A percentile compares a stretch with the other conserved stretches of the same genome.
phyloP scores from a whole-genome alignment of 1,140 invertebrate species.

The Sycophila sp. region DNA sequence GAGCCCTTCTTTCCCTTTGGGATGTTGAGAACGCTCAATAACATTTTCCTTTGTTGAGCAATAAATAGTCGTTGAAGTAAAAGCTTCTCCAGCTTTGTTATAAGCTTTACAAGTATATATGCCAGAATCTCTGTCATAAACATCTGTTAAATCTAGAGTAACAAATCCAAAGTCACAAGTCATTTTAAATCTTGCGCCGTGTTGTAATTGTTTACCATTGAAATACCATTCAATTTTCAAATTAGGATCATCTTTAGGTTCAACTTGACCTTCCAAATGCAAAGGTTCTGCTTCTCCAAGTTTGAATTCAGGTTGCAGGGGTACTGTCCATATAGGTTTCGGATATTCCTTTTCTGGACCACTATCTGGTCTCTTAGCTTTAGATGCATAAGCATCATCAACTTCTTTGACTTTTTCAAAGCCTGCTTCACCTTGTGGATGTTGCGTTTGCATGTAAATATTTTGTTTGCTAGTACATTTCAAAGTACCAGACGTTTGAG shows the following conservation, averaged over 20 bases:
- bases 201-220: constrained; percentile 87
- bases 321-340: constrained; percentile 89
- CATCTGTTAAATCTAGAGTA: constrained; percentile 87
- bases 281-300: constrained; percentile 90
- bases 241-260: constrained; percentile 96
- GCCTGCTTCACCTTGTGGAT: constrained; percentile 88
- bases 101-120: constrained; percentile 91
- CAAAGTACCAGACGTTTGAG: constrained; percentile 87
- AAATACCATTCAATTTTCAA: constrained; percentile 95
- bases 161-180: constrained; percentile 94
- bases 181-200: constrained; percentile 86
- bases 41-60: constrained; percentile 84
- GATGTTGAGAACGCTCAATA: constrained; percentile 90
- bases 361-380: constrained; percentile 72
- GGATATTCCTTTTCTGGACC: constrained; percentile 80
- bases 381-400: constrained; percentile 79
- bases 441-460: constrained; percentile 87
- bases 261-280: constrained; percentile 92
- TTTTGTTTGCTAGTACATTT: constrained; percentile 82
- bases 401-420: constrained; percentile 87
- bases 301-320: constrained; percentile 81
- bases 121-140: constrained; percentile 93
- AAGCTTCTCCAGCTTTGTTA: constrained; percentile 89
- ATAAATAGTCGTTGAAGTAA: constrained; percentile 88
- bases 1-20: constrained; percentile 89